Conservation (phyloP, 2,797 vertebrate species). For the Anguilla obscura region DNA sequence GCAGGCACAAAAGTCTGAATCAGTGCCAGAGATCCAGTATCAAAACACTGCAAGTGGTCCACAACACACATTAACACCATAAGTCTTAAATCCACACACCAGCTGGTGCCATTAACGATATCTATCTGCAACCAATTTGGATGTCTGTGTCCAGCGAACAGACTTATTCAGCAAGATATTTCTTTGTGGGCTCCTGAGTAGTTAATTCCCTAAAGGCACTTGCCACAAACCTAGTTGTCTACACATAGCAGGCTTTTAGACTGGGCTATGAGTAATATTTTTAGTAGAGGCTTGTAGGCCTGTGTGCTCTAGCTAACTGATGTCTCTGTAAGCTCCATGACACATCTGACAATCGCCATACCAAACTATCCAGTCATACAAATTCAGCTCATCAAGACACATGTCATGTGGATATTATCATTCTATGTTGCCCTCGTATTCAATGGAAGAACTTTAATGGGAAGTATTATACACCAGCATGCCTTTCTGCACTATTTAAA, state of each 20-base stretch:
- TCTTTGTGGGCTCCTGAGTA: background rate
- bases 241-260: background rate
- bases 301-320: background rate
- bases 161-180: background rate
- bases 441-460: background rate
- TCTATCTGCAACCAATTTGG: slow-evolving; percentile 11
- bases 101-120: slow-evolving; percentile 18
- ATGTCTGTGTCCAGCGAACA: background rate
- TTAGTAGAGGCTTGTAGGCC: background rate
- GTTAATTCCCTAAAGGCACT: background rate
- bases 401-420: background rate
- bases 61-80: slow-evolving; percentile 12
- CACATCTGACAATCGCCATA: slow-evolving; percentile 20
- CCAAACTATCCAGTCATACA: background rate
- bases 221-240: background rate
- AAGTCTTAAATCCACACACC: slow-evolving; percentile 19
- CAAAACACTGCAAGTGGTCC: slow-evolving; percentile 19
- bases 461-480: background rate
- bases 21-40: background rate
- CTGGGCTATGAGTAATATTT: background rate
- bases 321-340: background rate
- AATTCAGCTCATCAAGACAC: background rate
- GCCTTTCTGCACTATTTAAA: background rate
- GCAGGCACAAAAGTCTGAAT: background rate
- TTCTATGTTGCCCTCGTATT: background rate